Conservation (phyloP, 2,888 invertebrate genomes). For the Thysanoteuthis rhombus region DNA sequence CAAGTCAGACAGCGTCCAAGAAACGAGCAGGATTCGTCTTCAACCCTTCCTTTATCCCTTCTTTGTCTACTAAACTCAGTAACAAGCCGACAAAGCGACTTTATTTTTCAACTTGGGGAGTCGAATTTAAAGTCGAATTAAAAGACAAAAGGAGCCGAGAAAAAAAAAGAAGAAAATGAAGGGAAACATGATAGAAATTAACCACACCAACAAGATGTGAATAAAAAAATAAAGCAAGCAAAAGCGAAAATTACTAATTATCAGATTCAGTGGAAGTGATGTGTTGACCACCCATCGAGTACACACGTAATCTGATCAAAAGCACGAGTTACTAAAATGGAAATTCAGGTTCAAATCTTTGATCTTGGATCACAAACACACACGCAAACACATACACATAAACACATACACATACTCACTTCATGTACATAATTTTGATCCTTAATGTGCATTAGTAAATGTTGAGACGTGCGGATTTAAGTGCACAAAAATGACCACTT, state of each 20-base stretch:
- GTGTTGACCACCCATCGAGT: neutral
- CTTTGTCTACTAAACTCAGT: neutral
- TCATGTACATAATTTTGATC: too few relatives aligned
- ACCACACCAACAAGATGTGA: neutral
- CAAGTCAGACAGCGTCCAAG: neutral
- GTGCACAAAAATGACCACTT: too few relatives aligned
- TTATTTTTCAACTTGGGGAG: neutral
- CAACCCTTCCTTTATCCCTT: neutral
- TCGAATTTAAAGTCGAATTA: neutral
- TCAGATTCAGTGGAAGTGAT: neutral
- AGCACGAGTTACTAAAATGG: neutral
- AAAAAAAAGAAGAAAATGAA: neutral
- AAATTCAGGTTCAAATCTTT: neutral
- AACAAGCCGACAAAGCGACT: neutral
- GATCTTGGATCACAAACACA: neutral
- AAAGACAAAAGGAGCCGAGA: neutral
- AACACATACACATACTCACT: too few relatives aligned
- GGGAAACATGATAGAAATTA: neutral
- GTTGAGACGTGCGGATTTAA: too few relatives aligned
- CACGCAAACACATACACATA: neutral
- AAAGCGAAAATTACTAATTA: neutral
- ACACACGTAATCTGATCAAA: neutral
- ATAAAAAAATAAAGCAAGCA: neutral
- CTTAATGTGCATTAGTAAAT: too few relatives aligned
- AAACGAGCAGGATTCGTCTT: neutral